A percentile compares a stretch with the other conserved stretches of the same genome.
Evolutionary conservation across 2,113 vertebrate genomes (phyloP).

Genomic region (Macrotis lagotis): DNA sequence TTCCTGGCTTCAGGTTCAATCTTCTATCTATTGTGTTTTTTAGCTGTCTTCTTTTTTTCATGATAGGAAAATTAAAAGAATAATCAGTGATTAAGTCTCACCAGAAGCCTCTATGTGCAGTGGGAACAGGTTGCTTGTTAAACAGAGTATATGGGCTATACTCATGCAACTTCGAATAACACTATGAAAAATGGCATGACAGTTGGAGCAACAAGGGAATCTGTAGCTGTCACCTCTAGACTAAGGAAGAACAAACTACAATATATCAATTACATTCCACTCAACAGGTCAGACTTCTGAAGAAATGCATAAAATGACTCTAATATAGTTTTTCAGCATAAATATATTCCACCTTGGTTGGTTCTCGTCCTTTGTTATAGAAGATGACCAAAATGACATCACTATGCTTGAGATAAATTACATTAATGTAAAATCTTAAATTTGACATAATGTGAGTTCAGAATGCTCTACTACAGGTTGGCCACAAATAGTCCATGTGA

Average conservation of each 20-base stretch:
- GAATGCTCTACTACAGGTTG: no score
- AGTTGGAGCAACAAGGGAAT: constrained; percentile 82
- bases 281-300: constrained; percentile 37
- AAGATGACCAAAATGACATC: no score
- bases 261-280: constrained; percentile 75
- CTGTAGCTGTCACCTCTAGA: constrained; percentile 84
- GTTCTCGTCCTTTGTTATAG: no score
- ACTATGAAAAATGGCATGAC: constrained; percentile 81
- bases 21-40: no score
- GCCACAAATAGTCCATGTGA: no score
- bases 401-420: no score
- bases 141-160: constrained; percentile 87
- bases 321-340: background rate
- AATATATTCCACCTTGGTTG: no score
- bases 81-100: constrained; percentile 87
- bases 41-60: no score
- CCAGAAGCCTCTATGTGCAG: constrained; percentile 84
- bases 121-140: constrained; percentile 83
- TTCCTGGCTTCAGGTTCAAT: no score
- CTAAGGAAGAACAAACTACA: constrained; percentile 83
- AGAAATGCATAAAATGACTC: constrained; percentile 49
- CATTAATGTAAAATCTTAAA: no score
- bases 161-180: constrained; percentile 82
- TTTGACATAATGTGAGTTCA: no score
- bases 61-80: constrained; percentile 90